Base-by-base conservation (phyloP, 2,888 invertebrate species). In the Cryptocephalus moraei region DNA sequence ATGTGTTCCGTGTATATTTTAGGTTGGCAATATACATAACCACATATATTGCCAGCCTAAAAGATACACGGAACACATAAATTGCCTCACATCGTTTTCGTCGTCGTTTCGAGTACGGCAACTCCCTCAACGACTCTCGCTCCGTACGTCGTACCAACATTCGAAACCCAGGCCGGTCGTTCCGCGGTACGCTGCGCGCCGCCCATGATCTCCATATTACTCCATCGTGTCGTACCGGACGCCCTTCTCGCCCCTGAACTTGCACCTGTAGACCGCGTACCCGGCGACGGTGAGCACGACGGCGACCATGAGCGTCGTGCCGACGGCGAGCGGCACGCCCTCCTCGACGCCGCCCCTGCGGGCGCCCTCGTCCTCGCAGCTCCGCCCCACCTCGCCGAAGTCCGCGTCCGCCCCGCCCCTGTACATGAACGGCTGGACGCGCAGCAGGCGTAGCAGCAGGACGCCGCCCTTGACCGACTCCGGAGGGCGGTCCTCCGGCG, bases 191-290 rank as follows among this genome's bases (percentile, higher is more conserved):
- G 12, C n/a, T n/a, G n/a, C n/a, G 11, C 36, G 12, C 12, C 36
- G 12, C 36, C 56, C n/a, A n/a, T n/a, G n/a, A n/a, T n/a, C n/a
- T n/a, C n/a, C n/a, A n/a, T n/a, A n/a, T n/a, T 81, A 90, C 71
- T 91, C 88, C 91, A 92, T 91, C 9, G 88, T 89, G 64, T 90
- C 90, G 65, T 92, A 92, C 63, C 91, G 89, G 1, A 91, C 88
- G 69, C 91, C 91, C 73, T 91, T 91, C 42, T 91, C 81, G 69
- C 90, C 89, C 66, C 90, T 79, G 65, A 91, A 89, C 60, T 91
- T 82, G 75, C 81, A 89, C 60, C 91, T 82, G 75, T 81, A 89
- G 47, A 87, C 80, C 0, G 89, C 90, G 63, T 93, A 93, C 0
- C 88, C 91, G 2, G 86, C 79, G 14, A 93, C 78, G 0, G 88